Conservation (phyloP, 2,797 vertebrate species). For the Mormyrus proboscirostris region DNA sequence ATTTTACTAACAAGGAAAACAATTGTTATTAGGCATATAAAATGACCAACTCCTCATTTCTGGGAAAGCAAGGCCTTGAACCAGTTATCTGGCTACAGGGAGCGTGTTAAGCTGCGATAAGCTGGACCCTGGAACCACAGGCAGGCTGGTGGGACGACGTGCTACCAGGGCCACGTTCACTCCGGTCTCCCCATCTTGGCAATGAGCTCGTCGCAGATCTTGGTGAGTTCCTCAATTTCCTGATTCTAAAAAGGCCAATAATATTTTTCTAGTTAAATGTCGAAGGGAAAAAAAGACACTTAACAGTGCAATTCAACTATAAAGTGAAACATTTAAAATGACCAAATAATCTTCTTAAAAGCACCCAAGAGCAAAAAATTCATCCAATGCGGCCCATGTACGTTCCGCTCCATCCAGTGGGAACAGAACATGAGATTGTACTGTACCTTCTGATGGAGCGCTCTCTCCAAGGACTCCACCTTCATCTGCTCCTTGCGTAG, state of each 20-base stretch:
- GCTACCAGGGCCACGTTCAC: constrained; percentile 50
- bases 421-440: background rate
- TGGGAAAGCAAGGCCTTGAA: constrained; percentile 25
- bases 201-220: constrained; percentile 96
- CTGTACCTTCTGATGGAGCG: constrained; percentile 87
- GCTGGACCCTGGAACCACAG: constrained; percentile 40
- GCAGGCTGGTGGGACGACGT: background rate
- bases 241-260: constrained; percentile 72
- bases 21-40: background rate
- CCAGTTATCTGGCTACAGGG: constrained; percentile 21
- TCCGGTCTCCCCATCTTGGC: constrained; percentile 84
- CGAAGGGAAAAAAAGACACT: constrained; percentile 36
- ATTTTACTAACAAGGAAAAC: background rate
- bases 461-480: constrained; percentile 87
- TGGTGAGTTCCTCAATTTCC: constrained; percentile 95
- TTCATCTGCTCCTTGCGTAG: constrained; percentile 95
- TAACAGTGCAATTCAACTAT: constrained; percentile 70
- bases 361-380: background rate
- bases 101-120: constrained; percentile 57
- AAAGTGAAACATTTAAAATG: constrained; percentile 71
- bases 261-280: background rate
- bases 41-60: background rate
- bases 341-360: constrained; percentile 28
- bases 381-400: background rate
- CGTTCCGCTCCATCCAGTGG: background rate